Percentiles rank a stretch among this genome's conserved stretches.
Evolutionary conservation across 2,888 invertebrate genomes (phyloP).

Genomic region (Pterostichus madidus): DNA sequence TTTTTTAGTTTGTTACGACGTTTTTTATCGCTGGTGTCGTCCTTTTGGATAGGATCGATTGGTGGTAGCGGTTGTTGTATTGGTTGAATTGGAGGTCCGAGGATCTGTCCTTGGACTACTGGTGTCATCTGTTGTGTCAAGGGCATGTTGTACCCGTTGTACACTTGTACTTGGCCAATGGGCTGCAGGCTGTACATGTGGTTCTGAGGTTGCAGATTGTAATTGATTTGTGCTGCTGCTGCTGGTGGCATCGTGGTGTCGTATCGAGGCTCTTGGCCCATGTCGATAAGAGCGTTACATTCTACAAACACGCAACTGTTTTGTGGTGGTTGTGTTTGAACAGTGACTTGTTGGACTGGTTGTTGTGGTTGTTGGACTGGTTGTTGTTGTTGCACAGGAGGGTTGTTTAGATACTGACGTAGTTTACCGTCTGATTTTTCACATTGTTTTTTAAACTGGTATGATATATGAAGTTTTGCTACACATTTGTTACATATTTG

Average conservation of each 20-base stretch:
- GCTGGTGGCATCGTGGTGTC: slow-evolving; percentile 70
- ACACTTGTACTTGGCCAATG: slow-evolving; percentile 74
- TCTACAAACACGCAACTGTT: slow-evolving; percentile 75
- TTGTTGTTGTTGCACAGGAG: slow-evolving; percentile 68
- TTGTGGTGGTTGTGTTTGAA: slow-evolving; percentile 68
- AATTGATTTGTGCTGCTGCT: slow-evolving; percentile 72
- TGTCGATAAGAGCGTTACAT: slow-evolving; percentile 73
- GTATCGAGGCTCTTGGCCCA: slow-evolving; percentile 71
- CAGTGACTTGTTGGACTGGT: slow-evolving; percentile 59
- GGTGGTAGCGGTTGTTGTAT: slow-evolving; percentile 69
- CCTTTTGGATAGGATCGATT: slow-evolving; percentile 54
- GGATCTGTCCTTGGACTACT: slow-evolving; percentile 61
- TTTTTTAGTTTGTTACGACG: slow-evolving; percentile 50
- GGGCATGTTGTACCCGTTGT: slow-evolving; percentile 74
- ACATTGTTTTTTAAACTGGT: slow-evolving; percentile 77
- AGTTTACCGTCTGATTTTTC: slow-evolving; percentile 77
- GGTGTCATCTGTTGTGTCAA: slow-evolving; percentile 71
- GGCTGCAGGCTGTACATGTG: slow-evolving; percentile 73
- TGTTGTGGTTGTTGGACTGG: slow-evolving; percentile 68
- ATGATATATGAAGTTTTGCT: slow-evolving; percentile 77
- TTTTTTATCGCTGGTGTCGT: slow-evolving; percentile 46
- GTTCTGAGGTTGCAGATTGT: slow-evolving; percentile 73
- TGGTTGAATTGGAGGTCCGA: slow-evolving; percentile 67
- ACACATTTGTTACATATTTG: slow-evolving; percentile 78
- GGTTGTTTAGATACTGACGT: slow-evolving; percentile 73